These are phyloP conservation scores for Ranitomeya imitator DNA, from an alignment of 2,113 vertebrate species.

Conservation along the genomic window DNA sequence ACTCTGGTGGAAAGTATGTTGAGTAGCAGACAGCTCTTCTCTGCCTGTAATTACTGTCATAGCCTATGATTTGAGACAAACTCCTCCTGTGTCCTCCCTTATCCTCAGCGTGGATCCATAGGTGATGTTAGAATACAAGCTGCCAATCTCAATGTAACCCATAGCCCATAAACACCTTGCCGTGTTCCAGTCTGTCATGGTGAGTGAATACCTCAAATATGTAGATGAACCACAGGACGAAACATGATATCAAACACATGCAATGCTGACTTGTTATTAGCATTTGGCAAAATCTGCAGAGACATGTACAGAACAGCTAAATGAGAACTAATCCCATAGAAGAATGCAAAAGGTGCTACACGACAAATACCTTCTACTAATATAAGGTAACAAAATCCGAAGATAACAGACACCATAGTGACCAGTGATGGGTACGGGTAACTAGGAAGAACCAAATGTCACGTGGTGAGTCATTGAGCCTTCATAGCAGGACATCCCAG, in stretches of 20 bases:
- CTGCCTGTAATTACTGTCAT: constrained; percentile 47
- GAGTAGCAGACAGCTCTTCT: constrained; percentile 40
- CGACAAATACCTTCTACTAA: constrained; percentile 22
- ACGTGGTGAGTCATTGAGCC: too few relatives aligned
- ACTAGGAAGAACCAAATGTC: too few relatives aligned
- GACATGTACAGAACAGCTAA: constrained; percentile 47
- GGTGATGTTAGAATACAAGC: constrained; percentile 18
- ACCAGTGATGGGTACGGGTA: too few relatives aligned
- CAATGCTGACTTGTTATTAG: constrained; percentile 38
- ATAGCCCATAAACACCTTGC: constrained; percentile 23
- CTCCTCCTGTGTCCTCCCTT: constrained; percentile 34
- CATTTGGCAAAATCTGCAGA: constrained; percentile 48
- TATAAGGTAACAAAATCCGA: background rate
- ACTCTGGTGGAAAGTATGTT: constrained; percentile 22
- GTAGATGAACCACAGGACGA: constrained; percentile 48
- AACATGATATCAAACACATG: constrained; percentile 51
- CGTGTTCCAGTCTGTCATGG: constrained; percentile 13
- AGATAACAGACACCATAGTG: background rate
- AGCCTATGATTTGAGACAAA: constrained; percentile 42
- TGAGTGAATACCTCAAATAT: constrained; percentile 49
- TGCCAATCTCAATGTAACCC: constrained; percentile 37
- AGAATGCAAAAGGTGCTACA: constrained; percentile 28
- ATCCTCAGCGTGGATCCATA: constrained; percentile 34
- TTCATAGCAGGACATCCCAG: too few relatives aligned
- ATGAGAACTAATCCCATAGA: constrained; percentile 31